Base-by-base conservation (phyloP, 2,797 vertebrate species). In the Apogon talboti region DNA sequence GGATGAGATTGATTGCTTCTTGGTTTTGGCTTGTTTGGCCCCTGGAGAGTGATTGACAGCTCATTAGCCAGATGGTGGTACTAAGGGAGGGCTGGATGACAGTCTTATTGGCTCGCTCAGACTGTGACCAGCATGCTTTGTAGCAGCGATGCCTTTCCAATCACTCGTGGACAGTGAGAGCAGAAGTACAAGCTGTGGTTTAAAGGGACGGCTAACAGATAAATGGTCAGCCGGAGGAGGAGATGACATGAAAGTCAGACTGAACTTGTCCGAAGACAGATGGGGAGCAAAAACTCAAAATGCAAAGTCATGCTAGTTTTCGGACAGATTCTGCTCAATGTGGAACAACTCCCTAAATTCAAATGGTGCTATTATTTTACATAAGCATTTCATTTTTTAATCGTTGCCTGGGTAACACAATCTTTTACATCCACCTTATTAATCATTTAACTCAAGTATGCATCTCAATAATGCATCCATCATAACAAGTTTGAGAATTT, bases 31-130 rank as follows among this genome's bases (percentile, higher is more conserved):
- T 82, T 72, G 79, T 76, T 66, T 38, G 37, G 76, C 71, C 74
- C 82, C 81, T 56, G 70, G 86, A 83, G 86, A 80, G 79, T 83
- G 90, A 91, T 63, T 82, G 92, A 91, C 90, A 91, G 80, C 70
- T 90, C 91, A 91, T 93, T 91, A 91, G 88, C 80, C 91, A 93
- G 91, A 92, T 92, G 91, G 92, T 70, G 55, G 58, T 73, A 62
- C 82, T 81, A 74, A 74, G 71, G 76, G 80, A 74, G 72, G 82
- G 78, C 70, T 76, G 75, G 81, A 83, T 51, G 71, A 63, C 49
- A 61, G 64, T 64, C 54, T 70, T 50, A 75, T 64, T 87, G 69
- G 79, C 71, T 69, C 72, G 68, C 74, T 84, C 52, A 18, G 68
- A 71, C 81, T 47, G 30, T 45, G 58, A 83, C 71, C 76, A 66